Percentiles rank a stretch among this genome's conserved stretches.
Evolutionary conservation across 1,140 invertebrate species (phyloP).

Genomic region (Lycorma delicatula): DNA sequence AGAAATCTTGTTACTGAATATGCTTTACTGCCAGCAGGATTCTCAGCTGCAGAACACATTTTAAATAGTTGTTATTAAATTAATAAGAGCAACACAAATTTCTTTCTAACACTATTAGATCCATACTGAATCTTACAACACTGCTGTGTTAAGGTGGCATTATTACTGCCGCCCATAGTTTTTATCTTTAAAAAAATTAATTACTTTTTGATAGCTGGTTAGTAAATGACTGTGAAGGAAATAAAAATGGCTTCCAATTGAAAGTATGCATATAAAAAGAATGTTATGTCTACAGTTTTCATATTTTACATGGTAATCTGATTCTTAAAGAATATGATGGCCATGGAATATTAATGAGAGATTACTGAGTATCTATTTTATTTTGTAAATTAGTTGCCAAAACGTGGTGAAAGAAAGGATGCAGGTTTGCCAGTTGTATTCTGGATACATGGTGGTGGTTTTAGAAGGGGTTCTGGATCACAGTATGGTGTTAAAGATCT

Average conservation of each 20-base stretch:
- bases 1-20: not conserved
- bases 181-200: conserved; percentile 8
- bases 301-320: no score
- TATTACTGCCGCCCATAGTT: not conserved
- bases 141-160: not conserved
- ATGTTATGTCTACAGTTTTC: no score
- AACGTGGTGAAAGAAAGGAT: not conserved
- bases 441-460: conserved; percentile 39
- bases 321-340: no score
- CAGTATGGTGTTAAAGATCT: conserved; percentile 48
- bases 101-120: not conserved
- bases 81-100: not conserved
- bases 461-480: conserved; percentile 37
- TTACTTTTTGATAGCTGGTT: no score
- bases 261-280: no score
- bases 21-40: not conserved
- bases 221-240: no score
- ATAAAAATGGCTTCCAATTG: no score
- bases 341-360: no score
- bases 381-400: not conserved
- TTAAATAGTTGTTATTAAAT: not conserved
- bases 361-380: no score
- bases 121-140: not conserved
- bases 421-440: conserved; percentile 28
- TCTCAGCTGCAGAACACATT: not conserved